These are phyloP conservation scores for Herminia tarsipennalis DNA, from an alignment of 2,888 invertebrate genomes.

Conservation along the genomic window DNA sequence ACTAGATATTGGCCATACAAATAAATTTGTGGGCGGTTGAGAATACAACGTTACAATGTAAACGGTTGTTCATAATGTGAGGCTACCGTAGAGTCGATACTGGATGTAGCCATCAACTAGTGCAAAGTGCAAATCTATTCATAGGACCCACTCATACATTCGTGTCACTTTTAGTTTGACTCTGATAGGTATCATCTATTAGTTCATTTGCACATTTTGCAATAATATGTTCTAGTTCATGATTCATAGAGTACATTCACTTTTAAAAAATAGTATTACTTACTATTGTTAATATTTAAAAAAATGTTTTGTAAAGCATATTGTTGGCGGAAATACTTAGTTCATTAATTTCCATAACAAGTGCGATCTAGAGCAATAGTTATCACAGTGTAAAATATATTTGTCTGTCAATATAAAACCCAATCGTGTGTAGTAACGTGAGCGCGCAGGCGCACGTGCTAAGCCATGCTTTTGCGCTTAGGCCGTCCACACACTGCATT, in stretches of 20 bases:
- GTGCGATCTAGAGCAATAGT: conserved; percentile 30
- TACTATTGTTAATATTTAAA: too few species aligned
- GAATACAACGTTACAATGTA: conserved; percentile 19
- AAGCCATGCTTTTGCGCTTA: conserved; percentile 48
- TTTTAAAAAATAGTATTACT: too few species aligned
- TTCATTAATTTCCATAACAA: conserved; percentile 10
- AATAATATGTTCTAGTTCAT: conserved; percentile 4
- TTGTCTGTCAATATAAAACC: conserved; percentile 45
- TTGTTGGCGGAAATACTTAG: background rate
- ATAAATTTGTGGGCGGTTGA: too few species aligned
- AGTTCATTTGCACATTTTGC: conserved; percentile 1
- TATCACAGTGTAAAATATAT: conserved; percentile 32
- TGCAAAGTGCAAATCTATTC: conserved; percentile 62
- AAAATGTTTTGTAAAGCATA: too few species aligned
- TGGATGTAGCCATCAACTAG: conserved; percentile 42
- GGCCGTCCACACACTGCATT: conserved; percentile 44
- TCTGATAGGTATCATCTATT: conserved; percentile 17
- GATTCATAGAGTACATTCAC: too few species aligned
- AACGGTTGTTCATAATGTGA: conserved; percentile 4
- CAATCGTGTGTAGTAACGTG: conserved; percentile 54
- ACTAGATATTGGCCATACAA: too few species aligned
- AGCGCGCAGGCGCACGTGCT: conserved; percentile 50
- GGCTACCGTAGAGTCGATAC: conserved; percentile 31
- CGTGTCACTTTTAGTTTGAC: conserved; percentile 39
- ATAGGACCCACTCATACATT: conserved; percentile 44